phyloP scores from a whole-genome alignment of 2,797 vertebrate species.

The Coregonus ussuriensis region DNA sequence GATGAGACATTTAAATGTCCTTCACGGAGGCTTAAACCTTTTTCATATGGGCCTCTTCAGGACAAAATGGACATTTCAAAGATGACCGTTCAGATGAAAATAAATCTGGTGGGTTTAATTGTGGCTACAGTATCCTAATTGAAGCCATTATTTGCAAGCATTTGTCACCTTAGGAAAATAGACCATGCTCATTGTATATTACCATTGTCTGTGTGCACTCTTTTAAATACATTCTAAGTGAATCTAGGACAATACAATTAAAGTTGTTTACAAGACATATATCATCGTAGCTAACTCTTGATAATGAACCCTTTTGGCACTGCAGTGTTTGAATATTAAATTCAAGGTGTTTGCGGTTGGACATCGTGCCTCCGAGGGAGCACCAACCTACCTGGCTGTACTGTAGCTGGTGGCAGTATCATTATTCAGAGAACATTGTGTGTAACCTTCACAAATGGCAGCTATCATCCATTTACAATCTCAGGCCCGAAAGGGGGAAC shows the following conservation, averaged over 20 bases:
- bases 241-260: background rate
- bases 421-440: slow-evolving; percentile 43
- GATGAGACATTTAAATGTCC: slow-evolving; percentile 12
- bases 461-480: slow-evolving; percentile 39
- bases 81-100: background rate
- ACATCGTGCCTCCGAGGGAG: slow-evolving; percentile 11
- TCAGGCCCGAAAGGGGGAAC: slow-evolving; percentile 14
- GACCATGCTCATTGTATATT: background rate
- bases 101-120: background rate
- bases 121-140: background rate
- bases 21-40: background rate
- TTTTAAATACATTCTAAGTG: background rate
- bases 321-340: slow-evolving; percentile 1
- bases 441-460: slow-evolving; percentile 45
- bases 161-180: background rate
- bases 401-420: slow-evolving; percentile 14
- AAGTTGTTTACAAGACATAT: background rate
- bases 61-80: background rate
- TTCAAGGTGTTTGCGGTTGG: slow-evolving; percentile 6
- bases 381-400: background rate
- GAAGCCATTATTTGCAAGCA: background rate
- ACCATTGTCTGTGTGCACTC: background rate
- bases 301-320: background rate
- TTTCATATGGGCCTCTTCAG: background rate
- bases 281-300: background rate